Conservation (phyloP, 2,113 vertebrate species). For the Varanus salvator region DNA sequence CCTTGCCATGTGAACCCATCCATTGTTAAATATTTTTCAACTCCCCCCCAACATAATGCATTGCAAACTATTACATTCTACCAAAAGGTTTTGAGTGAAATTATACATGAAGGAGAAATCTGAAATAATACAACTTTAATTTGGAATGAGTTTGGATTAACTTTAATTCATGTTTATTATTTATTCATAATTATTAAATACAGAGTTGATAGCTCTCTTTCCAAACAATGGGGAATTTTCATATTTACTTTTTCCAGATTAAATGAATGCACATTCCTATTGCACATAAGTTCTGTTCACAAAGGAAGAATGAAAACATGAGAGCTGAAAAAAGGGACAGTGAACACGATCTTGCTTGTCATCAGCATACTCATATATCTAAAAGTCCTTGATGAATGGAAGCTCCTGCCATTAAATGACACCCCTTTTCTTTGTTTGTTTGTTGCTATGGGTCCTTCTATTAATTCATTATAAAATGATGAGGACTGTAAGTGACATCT, state of each 20-base stretch:
- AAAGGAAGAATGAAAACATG: not conserved
- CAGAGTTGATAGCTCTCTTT: too few species aligned
- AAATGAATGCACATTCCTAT: not conserved
- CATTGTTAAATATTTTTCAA: too few species aligned
- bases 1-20: too few species aligned
- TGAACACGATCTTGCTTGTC: not conserved
- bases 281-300: not conserved
- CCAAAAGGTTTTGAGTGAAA: too few species aligned
- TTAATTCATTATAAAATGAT: accelerated
- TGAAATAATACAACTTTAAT: too few species aligned
- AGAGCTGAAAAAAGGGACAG: not conserved
- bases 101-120: too few species aligned
- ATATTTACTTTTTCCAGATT: not conserved
- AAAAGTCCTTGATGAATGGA: not conserved
- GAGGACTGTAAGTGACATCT: not conserved
- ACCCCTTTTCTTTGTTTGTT: not conserved
- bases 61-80: too few species aligned
- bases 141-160: too few species aligned
- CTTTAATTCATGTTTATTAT: too few species aligned
- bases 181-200: too few species aligned
- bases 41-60: too few species aligned
- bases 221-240: too few species aligned
- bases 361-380: not conserved
- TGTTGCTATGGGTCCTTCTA: slow-evolving; percentile 3
- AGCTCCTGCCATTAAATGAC: not conserved